A percentile compares a stretch with the other conserved stretches of the same genome.
These are phyloP conservation scores for Trichopoda pennipes DNA, from an alignment of 2,888 invertebrate species.

Conservation along the genomic window DNA sequence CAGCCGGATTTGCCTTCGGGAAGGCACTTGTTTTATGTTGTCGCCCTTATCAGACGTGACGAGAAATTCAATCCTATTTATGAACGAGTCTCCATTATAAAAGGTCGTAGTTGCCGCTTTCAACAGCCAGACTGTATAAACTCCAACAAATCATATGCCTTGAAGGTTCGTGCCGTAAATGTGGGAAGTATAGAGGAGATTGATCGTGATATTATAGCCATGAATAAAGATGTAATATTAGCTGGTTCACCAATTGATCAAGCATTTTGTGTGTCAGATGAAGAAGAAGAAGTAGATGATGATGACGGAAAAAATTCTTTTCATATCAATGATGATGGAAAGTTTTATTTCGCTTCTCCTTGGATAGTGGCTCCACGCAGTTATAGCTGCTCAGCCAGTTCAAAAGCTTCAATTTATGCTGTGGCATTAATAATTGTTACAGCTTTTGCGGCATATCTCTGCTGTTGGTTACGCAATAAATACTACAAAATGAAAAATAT, in stretches of 20 bases:
- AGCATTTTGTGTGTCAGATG: conserved; percentile 44
- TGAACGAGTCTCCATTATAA: conserved; percentile 65
- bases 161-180: conserved; percentile 74
- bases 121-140: conserved; percentile 70
- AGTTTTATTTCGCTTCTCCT: conserved; percentile 61
- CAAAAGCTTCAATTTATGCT: conserved; percentile 48
- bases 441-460: conserved; percentile 54
- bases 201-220: conserved; percentile 59
- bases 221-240: conserved; percentile 51
- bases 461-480: conserved; percentile 71
- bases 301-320: conserved; percentile 1
- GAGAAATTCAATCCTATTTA: conserved; percentile 62
- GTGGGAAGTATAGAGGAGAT: conserved; percentile 67
- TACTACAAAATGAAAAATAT: conserved; percentile 75
- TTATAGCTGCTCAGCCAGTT: conserved; percentile 42
- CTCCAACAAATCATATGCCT: conserved; percentile 61
- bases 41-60: conserved; percentile 72
- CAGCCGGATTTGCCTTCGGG: conserved; percentile 82
- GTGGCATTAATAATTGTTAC: conserved; percentile 63
- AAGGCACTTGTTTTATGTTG: conserved; percentile 83
- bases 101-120: conserved; percentile 70
- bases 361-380: conserved; percentile 53
- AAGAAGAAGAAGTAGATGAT: background rate
- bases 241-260: conserved; percentile 57
- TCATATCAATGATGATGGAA: conserved; percentile 32